Base-by-base conservation (phyloP, 2,113 vertebrate species). In the Helogale parvula region DNA sequence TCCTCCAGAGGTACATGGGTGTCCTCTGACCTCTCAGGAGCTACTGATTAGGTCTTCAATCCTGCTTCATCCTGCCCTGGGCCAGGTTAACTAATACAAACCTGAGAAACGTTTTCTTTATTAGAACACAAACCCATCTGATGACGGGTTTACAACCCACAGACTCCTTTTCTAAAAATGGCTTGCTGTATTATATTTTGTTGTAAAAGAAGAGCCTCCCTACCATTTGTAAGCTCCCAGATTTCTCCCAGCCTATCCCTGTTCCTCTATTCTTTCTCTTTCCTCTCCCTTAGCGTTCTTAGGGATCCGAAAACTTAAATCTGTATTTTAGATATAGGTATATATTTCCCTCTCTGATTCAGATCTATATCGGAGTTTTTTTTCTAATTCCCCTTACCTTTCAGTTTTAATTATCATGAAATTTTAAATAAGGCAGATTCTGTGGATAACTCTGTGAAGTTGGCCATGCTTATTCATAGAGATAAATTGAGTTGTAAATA, bases 401-500 rank as follows among this genome's bases (percentile, higher is more conserved):
- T 94, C 74, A 38, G 63, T 92, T 93, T 94, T 94, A 91, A 93
- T 94, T 97, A 68, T 17, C 57, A 54, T 95, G 50, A 91, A 92
- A 81, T 92, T 19, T 86, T 86, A 96, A 95, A 63, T 89, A 89
- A 89, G 69, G n/a, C 19, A 84, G 25, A 88, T 89, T 94, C 66
- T 94, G 23, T 81, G 33, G 13, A 45, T 93, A n/a, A 25, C n/a
- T 83, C 65, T 94, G 17, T 87, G 82, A 96, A 90, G 81, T 72
- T 97, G 77, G 66, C 31, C 66, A 50, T 92, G 76, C 66, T 76
- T 95, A 88, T 97, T 96, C 81, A 52, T 88, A 66, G 63, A 85
- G 80, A 93, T 84, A 97, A 95, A 95, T 96, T 97, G 96, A 97
- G 87, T 82, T 95, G 94, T 98, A 97, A 98, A 97, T 97, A 97